These are phyloP conservation scores for Anableps anableps DNA, from an alignment of 2,797 vertebrate genomes.

Conservation along the genomic window DNA sequence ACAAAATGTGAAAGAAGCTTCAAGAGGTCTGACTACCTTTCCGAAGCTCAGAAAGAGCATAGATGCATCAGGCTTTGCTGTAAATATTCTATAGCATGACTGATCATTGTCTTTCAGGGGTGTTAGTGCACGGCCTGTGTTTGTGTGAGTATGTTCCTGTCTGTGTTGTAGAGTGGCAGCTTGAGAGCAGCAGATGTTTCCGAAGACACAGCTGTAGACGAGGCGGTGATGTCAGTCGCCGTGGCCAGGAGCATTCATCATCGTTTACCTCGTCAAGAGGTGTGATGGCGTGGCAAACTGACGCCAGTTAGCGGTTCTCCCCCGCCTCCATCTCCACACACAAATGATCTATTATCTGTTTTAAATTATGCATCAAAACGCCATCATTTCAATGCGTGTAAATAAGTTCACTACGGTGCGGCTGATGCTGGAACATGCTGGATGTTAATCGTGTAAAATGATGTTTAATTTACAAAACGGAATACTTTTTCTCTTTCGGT, in stretches of 20 bases:
- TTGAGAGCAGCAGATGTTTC: conserved; percentile 60
- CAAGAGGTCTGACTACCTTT: background rate
- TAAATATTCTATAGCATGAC: background rate
- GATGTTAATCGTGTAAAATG: background rate
- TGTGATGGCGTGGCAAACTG: conserved; percentile 53
- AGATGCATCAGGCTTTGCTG: background rate
- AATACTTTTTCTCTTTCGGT: background rate
- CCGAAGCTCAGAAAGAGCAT: background rate
- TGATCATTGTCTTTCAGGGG: conserved; percentile 7
- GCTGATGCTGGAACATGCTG: background rate
- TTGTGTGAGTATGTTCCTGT: background rate
- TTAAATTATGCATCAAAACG: conserved; percentile 6
- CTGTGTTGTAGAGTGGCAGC: conserved; percentile 21
- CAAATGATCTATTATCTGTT: background rate
- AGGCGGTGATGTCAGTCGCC: conserved; percentile 46
- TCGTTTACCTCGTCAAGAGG: conserved; percentile 50
- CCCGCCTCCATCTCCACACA: background rate
- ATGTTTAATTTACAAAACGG: background rate
- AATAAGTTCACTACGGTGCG: background rate
- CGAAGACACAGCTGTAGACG: conserved; percentile 56
- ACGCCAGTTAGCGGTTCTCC: conserved; percentile 21
- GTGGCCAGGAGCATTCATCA: conserved; percentile 54
- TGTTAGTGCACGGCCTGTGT: too few relatives aligned
- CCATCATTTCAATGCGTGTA: background rate
- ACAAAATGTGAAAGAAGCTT: background rate